Evolutionary conservation across 2,888 invertebrate species (phyloP).

Genomic region (Candidula unifasciata): DNA sequence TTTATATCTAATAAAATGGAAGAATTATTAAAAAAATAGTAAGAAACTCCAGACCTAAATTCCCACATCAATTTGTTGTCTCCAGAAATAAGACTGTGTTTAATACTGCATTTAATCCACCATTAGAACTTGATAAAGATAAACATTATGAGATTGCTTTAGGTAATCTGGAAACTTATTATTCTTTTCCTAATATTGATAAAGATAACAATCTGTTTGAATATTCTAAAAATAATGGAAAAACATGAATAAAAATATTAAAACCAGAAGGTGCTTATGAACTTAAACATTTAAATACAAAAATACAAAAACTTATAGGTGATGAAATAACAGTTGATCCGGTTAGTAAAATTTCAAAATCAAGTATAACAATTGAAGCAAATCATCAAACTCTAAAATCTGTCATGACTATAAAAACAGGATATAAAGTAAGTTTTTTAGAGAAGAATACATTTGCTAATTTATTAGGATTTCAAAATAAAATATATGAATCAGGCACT

Average conservation of each 20-base stretch:
- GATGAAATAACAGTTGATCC: neutral
- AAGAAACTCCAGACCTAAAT: neutral
- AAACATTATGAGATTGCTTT: constrained; percentile 20
- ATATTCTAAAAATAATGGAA: neutral
- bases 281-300: neutral
- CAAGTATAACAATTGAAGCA: neutral
- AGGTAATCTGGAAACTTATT: constrained; percentile 10
- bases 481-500: constrained; percentile 25
- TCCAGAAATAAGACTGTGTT: neutral
- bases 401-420: neutral
- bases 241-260: neutral
- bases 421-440: constrained; percentile 7
- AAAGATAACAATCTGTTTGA: neutral
- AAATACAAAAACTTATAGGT: neutral
- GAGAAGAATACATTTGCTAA: neutral
- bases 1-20: neutral
- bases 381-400: neutral
- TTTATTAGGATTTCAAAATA: neutral
- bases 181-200: constrained; percentile 12
- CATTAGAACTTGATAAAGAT: neutral
- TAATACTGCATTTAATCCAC: neutral
- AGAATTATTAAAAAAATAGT: neutral
- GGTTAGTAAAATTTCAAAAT: too few relatives aligned
- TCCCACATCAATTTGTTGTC: neutral
- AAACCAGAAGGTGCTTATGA: neutral